Evolutionary conservation across 2,888 invertebrate species (phyloP).

Genomic region (Peribatodes rhomboidaria): DNA sequence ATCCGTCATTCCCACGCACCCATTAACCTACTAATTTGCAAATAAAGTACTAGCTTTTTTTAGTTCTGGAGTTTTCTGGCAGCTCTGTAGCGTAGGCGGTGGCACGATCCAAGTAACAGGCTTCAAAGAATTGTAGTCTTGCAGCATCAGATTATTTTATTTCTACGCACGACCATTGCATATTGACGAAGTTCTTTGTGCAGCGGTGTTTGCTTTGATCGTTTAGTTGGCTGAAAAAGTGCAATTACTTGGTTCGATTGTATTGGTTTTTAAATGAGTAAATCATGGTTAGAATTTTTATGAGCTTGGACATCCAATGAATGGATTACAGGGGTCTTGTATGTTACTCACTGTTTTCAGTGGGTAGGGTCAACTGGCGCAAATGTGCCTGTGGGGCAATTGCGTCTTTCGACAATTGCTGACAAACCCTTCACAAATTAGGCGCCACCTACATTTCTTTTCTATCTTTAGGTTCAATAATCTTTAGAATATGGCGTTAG

Average conservation of each 20-base stretch:
- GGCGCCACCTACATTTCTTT: too few species aligned
- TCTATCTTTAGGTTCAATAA: too few species aligned
- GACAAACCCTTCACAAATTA: too few species aligned
- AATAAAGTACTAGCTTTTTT: constrained; percentile 22
- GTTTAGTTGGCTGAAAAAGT: constrained; percentile 28
- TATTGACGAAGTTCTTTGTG: constrained; percentile 52
- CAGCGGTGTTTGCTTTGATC: constrained; percentile 37
- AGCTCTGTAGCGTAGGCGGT: constrained; percentile 30
- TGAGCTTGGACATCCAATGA: neutral
- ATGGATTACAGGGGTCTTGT: neutral
- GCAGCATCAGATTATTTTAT: constrained; percentile 53
- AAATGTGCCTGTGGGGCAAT: too few species aligned
- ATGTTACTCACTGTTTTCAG: too few species aligned
- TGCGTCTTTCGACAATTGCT: too few species aligned
- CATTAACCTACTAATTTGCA: constrained; percentile 32
- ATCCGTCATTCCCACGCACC: constrained; percentile 29
- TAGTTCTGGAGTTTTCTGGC: constrained; percentile 27
- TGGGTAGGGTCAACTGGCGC: too few species aligned
- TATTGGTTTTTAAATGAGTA: constrained; percentile 15
- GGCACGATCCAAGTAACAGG: constrained; percentile 24
- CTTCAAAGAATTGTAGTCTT: constrained; percentile 47
- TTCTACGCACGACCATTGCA: constrained; percentile 51
- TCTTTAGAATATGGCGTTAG: too few species aligned
- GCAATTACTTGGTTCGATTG: constrained; percentile 33
- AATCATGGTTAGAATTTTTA: constrained; percentile 18